Evolutionary conservation across 1,140 invertebrate species (phyloP), one percentile per base, ranked within the genome.

Genomic region (Tetragonula clypearis): DNA sequence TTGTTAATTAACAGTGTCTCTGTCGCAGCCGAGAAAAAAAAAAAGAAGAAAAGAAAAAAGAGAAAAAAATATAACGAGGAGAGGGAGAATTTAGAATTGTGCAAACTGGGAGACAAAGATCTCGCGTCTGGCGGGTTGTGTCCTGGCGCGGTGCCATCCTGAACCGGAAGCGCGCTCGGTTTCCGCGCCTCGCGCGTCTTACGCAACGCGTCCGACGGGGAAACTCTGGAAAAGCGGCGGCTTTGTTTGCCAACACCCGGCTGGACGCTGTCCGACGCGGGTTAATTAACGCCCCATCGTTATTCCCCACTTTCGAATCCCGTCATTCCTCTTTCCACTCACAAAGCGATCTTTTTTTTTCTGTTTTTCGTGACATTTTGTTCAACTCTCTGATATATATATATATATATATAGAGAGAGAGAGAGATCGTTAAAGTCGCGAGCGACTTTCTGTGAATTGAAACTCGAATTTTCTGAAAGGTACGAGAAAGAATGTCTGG

Each of bases 231-330:
- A 88, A 73, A 86, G 66, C 19, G 69, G 72, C 76, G 53, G 58
- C 62, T 81, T 73, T 68, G 82, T 74, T 60, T 53, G 82, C 30
- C 30, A 35, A 26, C 55, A 55, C 86, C 49, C 82, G 62, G 23
- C 30, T 76, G 75, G 35, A 41, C 60, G 73, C 41, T 84, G 74
- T 55, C 69, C 74, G 76, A 76, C 87, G 86, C 74, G 14, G 53
- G 56, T 74, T 88, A 88, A 88, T 88, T 88, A 88, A 65, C 77
- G 78, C 79, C 35, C 15, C 53, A 81, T 81, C 77, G 87, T 88
- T 87, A 87, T 79, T 74, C 66, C 75, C 84, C 77, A 78, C 55
- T n/a, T 49, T 72, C 19, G 19, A 56, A 35, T 35, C 35, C 35
- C 2, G 35, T 4, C 35, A 35, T 35, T 35, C 35, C 35, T 35